These are phyloP conservation scores for Platypus cylindrus DNA, from an alignment of 2,888 invertebrate genomes.

Conservation along the genomic window DNA sequence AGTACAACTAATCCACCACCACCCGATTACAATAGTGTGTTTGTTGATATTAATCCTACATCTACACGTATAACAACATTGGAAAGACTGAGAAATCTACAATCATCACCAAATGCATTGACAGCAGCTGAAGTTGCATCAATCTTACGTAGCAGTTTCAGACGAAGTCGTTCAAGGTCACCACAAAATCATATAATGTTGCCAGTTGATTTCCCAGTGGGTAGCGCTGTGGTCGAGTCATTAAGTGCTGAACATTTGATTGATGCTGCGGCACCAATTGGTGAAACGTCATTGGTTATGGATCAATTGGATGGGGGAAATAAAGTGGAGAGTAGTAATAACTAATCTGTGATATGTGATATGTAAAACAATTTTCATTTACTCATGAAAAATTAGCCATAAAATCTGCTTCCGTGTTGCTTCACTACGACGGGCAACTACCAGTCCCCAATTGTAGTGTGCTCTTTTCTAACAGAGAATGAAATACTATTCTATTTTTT, in stretches of 20 bases:
- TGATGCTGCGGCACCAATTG: constrained; percentile 47
- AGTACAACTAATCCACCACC: constrained; percentile 37
- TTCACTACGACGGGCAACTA: too few relatives aligned
- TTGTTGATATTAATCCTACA: constrained; percentile 48
- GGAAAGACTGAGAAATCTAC: constrained; percentile 25
- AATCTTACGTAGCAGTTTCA: constrained; percentile 43
- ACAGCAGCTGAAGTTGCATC: constrained; percentile 46
- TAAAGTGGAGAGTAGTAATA: constrained; percentile 6
- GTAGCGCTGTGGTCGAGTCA: constrained; percentile 31
- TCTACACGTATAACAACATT: constrained; percentile 23
- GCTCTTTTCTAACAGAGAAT: too few relatives aligned
- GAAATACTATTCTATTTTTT: too few relatives aligned
- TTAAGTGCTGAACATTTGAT: constrained; percentile 48
- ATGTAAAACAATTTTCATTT: too few relatives aligned
- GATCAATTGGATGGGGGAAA: constrained; percentile 15
- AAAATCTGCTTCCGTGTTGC: too few relatives aligned
- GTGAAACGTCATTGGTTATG: constrained; percentile 33
- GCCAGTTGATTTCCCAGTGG: constrained; percentile 18
- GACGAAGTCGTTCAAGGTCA: constrained; percentile 33
- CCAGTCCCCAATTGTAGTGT: too few relatives aligned
- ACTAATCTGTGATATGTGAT: constrained; percentile 13
- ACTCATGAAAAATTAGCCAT: too few relatives aligned
- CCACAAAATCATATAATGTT: constrained; percentile 20
- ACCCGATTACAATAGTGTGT: constrained; percentile 49
- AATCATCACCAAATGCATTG: constrained; percentile 31